Base-by-base conservation (phyloP, 2,888 invertebrate species). In the Bedellia somnulentella region DNA sequence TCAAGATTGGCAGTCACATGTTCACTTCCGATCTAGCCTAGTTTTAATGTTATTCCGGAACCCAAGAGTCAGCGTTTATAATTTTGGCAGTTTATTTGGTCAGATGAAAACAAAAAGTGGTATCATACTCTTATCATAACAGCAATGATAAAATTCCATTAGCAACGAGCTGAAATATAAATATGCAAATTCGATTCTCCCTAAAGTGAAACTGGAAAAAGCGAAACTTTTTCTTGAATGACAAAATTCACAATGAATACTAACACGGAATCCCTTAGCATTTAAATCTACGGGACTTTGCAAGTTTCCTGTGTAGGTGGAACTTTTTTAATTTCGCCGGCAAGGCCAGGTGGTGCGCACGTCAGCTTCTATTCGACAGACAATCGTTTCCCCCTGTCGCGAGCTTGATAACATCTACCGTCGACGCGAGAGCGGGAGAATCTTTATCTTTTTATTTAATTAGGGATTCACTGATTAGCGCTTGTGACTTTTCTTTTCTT, bases 261-360 rank as follows among this genome's bases (percentile, higher is more conserved):
- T 59, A 62, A 64, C 59, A 42, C 32, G 29, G 58, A 60, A 63
- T 62, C 59, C 58, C 58, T 64, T 61, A 62, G 61, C 59, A 67
- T 67, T 67, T 66, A 64, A 68, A 68, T 64, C 63, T 63, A 62
- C 50, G 63, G 52, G 57, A 58, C 52, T 56, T 25, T 57, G 43
- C 47, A 42, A 56, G 60, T 50, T 57, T 57, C 47, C n/a, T 30
- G n/a, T 33, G 22, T 62, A 52, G 51, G 52, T 49, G 49, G 58
- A 70, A 73, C 66, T 73, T 73, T 73, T 71, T 71, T 73, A 73
- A 73, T 73, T 71, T 71, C 56, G 63, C 50, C 53, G 58, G 46
- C 57, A 60, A 60, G 54, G 49, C 57, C 70, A 71, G 71, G 70
- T 71, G 71, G 55, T 53, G 28, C 52, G 50, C 52, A 56, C 59